Conservation (phyloP, 2,888 invertebrate genomes). For the Diarsia brunnea region DNA sequence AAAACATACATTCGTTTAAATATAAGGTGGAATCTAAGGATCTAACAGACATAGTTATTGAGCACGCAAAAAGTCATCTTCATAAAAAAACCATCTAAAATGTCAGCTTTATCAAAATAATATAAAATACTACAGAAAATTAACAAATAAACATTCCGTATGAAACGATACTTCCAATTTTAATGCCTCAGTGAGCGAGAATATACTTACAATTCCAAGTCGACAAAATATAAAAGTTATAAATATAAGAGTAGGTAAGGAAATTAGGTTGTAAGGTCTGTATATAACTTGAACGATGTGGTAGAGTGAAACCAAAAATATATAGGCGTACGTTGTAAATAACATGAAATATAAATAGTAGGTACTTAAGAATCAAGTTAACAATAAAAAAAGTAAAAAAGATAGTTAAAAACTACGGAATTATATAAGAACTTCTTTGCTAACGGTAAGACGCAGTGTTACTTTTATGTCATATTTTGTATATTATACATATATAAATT, state of each 20-base stretch:
- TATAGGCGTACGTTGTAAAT: constrained; percentile 6
- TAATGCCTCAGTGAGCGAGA: neutral
- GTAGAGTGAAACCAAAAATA: too few relatives aligned
- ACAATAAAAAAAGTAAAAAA: neutral
- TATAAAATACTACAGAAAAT: neutral
- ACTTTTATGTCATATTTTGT: too few relatives aligned
- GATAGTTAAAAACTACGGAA: neutral
- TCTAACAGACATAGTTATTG: too few relatives aligned
- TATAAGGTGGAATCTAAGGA: too few relatives aligned
- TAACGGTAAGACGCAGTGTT: constrained; percentile 19
- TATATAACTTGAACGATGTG: neutral
- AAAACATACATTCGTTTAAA: neutral
- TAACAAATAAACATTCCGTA: neutral
- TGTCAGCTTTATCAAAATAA: neutral
- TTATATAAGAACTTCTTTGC: constrained; percentile 14
- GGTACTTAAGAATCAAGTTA: neutral
- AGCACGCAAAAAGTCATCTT: too few relatives aligned
- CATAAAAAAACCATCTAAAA: neutral
- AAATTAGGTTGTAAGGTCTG: neutral
- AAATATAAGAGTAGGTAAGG: neutral
- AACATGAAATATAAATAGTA: neutral
- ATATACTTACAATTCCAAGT: neutral
- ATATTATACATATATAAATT: too few relatives aligned
- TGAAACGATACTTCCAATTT: neutral
- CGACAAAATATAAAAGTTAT: neutral